Percentiles rank a stretch among this genome's conserved stretches.
Evolutionary conservation across 1,140 invertebrate genomes (phyloP).

Genomic region (Orchesella cincta): DNA sequence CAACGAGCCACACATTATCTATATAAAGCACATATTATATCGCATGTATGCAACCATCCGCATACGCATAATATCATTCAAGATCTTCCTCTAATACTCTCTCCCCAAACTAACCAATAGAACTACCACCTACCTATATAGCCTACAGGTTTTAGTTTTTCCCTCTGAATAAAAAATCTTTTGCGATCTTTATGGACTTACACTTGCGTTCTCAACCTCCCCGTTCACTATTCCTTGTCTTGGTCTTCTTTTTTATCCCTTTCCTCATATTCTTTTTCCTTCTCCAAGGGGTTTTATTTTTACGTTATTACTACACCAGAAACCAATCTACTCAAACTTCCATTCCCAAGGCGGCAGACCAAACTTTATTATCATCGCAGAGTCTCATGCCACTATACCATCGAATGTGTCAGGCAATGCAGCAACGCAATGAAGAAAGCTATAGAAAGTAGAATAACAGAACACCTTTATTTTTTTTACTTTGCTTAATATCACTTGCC

Average conservation of each 20-base stretch:
- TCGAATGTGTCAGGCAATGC: slow-evolving; percentile 22
- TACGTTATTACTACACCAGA: slow-evolving; percentile 21
- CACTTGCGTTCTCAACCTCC: neutral
- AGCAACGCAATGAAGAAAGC: neutral
- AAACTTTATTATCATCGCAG: slow-evolving; percentile 27
- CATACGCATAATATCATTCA: neutral
- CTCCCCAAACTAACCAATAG: neutral
- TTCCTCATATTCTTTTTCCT: slow-evolving; percentile 1
- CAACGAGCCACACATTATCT: too few species aligned
- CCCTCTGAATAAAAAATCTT: neutral
- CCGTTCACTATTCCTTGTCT: slow-evolving; percentile 1
- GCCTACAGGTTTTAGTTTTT: slow-evolving; percentile 17
- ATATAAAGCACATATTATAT: too few species aligned
- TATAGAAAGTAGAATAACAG: neutral
- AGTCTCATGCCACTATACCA: slow-evolving; percentile 16
- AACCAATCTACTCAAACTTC: slow-evolving; percentile 27
- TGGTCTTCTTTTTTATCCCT: neutral
- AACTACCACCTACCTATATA: neutral
- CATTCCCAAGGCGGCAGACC: slow-evolving; percentile 25
- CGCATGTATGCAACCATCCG: too few species aligned
- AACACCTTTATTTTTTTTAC: neutral
- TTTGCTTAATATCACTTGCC: too few species aligned
- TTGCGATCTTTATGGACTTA: neutral
- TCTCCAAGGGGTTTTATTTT: neutral
- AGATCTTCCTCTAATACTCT: neutral